phyloP scores from a whole-genome alignment of 1,140 invertebrate species.

The Drosophila yakuba region DNA sequence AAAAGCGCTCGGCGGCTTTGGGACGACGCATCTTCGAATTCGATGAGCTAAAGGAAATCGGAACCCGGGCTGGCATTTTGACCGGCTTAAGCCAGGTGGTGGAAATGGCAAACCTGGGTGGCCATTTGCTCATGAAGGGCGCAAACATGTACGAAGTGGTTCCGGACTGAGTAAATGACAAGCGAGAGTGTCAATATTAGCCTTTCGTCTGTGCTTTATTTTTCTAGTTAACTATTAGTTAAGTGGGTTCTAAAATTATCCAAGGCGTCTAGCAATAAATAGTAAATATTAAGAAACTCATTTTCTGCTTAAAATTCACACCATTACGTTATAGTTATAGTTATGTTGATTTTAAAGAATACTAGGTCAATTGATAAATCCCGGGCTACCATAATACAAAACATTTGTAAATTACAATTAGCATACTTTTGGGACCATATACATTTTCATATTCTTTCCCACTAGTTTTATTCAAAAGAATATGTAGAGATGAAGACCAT shows the following conservation, averaged over 20 bases:
- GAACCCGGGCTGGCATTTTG: constrained; percentile 88
- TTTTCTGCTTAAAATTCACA: too few species aligned
- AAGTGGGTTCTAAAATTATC: constrained; percentile 15
- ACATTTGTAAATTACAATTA: background rate
- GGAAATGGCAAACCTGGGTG: constrained; percentile 92
- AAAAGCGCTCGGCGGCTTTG: constrained; percentile 87
- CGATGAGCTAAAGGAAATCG: constrained; percentile 89
- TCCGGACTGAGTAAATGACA: constrained; percentile 55
- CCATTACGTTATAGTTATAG: too few species aligned
- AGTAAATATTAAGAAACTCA: background rate
- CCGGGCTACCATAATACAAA: too few species aligned
- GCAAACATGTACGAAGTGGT: constrained; percentile 89
- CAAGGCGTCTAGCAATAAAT: background rate
- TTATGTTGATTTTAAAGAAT: too few species aligned
- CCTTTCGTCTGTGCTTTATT: constrained; percentile 6
- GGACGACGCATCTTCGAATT: constrained; percentile 90
- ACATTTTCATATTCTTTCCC: background rate
- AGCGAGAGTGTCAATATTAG: constrained; percentile 50
- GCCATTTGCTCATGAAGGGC: constrained; percentile 93
- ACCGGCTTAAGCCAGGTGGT: constrained; percentile 89
- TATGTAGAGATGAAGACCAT: too few species aligned
- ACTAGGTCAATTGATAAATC: too few species aligned
- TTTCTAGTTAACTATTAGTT: constrained; percentile 11
- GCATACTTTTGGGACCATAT: constrained; percentile 21
- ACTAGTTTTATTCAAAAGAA: too few species aligned